These are phyloP conservation scores for Xerus inauris DNA, from an alignment of 2,113 vertebrate genomes.

Conservation along the genomic window DNA sequence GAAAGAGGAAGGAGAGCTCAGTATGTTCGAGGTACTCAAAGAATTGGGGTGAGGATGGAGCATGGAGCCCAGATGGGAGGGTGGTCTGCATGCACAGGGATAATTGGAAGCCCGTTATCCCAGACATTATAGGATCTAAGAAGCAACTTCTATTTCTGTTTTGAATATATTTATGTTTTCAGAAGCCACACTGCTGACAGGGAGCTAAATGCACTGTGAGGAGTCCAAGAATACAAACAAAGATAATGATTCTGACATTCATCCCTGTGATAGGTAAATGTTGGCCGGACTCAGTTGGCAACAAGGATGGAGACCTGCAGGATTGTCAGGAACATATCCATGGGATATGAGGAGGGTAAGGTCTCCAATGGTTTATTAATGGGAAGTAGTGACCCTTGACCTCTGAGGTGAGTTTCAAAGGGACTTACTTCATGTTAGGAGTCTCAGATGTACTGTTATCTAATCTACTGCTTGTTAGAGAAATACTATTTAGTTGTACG, in stretches of 20 bases:
- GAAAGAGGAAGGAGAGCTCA: background rate
- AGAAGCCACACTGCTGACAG: background rate
- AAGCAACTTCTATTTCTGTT: background rate
- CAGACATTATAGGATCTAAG: background rate
- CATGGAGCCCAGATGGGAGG: fast-evolving
- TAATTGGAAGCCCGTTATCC: background rate
- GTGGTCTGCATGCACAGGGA: background rate
- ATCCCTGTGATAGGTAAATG: background rate
- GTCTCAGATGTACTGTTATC: background rate
- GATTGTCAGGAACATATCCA: background rate
- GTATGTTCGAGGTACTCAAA: background rate
- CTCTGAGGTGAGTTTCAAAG: background rate
- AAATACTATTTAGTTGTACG: background rate
- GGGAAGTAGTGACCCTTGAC: background rate
- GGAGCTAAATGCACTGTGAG: background rate
- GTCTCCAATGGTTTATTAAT: background rate
- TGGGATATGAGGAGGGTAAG: background rate
- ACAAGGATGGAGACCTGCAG: background rate
- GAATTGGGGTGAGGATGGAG: background rate
- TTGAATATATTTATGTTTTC: background rate
- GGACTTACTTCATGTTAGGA: background rate
- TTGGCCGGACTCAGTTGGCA: background rate
- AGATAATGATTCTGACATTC: background rate
- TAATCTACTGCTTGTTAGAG: background rate
- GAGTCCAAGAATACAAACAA: background rate